Base-by-base conservation (phyloP, 2,797 vertebrate genomes). In the Tolypeutes matacus region DNA sequence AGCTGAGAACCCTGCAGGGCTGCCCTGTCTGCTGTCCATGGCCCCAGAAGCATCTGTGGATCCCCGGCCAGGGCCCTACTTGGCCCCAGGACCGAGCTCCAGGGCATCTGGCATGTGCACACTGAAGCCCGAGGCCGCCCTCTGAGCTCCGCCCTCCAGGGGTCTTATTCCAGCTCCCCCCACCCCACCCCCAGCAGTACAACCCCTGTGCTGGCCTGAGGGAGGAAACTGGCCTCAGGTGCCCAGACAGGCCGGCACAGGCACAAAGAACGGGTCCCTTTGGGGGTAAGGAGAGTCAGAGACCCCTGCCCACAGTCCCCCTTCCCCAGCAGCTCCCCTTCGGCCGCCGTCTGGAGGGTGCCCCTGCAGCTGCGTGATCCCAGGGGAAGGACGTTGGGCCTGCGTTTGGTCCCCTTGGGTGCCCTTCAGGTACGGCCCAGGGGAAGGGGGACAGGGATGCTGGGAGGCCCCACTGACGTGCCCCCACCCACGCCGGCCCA, bases 221-320 rank as follows among this genome's bases (percentile, higher is more conserved):
- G 58, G 49, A 5, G 39, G 39, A 39, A 39, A 7, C 39, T 39
- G 39, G n/a, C 87, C 91, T 67, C 34, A 5, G 67, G 42, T n/a
- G 60, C 23, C 65, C 77, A 60, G 25, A 70, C 12, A 7, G 53
- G 81, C 83, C 1, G 1, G 51, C 23, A 7, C 20, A 6, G 1
- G 51, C 23, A 7, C 20, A 6, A 69, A 51, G 27, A 5, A 36
- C 0, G 4, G 62, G 64, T 60, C 29, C 81, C 56, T 5, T 2
- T 3, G 1, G 4, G n/a, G 15, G 15, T 1, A 1, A 31, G 0
- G 2, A 46, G 60, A 34, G 29, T 0, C 2, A 2, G n/a, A 29
- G 51, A 0, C 0, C 23, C 29, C 46, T 13, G 51, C 78, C 0
- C 1, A 10, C 72, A 65, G 62, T 4, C 64, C 73, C 56, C 36